Percentiles rank a stretch among this genome's conserved stretches.
phyloP scores from a whole-genome alignment of 2,797 vertebrate species.

The Rhinoraja longicauda region DNA sequence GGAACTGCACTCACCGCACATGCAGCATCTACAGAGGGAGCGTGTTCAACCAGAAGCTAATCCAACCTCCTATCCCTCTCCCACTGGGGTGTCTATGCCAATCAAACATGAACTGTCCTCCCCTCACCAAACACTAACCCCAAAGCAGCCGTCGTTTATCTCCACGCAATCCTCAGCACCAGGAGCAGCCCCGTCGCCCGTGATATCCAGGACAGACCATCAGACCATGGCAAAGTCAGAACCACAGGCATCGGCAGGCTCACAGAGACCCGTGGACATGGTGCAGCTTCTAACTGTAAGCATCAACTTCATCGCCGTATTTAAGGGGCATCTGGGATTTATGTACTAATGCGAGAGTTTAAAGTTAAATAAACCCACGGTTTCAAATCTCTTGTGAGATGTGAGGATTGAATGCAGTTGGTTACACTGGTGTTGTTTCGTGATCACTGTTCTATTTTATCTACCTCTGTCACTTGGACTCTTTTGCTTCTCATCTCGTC shows the following conservation, averaged over 20 bases:
- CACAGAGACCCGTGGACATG: conserved; percentile 84
- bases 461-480: neutral
- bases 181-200: conserved; percentile 57
- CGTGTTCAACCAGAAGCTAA: conserved; percentile 66
- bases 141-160: conserved; percentile 61
- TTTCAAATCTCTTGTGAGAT: neutral
- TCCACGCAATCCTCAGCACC: conserved; percentile 55
- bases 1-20: conserved; percentile 56
- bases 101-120: conserved; percentile 73
- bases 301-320: neutral
- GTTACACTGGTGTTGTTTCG: neutral
- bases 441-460: neutral
- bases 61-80: conserved; percentile 81
- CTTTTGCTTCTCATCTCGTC: neutral
- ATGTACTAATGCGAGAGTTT: neutral
- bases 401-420: neutral
- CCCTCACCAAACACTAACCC: conserved; percentile 56
- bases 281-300: conserved; percentile 89
- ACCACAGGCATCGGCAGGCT: conserved; percentile 53
- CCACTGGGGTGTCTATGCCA: conserved; percentile 61
- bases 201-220: conserved; percentile 64
- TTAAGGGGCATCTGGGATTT: neutral
- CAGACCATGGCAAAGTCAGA: conserved; percentile 67
- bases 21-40: conserved; percentile 69
- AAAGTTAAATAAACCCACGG: neutral